Evolutionary conservation across 1,140 invertebrate species (phyloP), one percentile per base, ranked within the genome.

Genomic region (Lerema accius): DNA sequence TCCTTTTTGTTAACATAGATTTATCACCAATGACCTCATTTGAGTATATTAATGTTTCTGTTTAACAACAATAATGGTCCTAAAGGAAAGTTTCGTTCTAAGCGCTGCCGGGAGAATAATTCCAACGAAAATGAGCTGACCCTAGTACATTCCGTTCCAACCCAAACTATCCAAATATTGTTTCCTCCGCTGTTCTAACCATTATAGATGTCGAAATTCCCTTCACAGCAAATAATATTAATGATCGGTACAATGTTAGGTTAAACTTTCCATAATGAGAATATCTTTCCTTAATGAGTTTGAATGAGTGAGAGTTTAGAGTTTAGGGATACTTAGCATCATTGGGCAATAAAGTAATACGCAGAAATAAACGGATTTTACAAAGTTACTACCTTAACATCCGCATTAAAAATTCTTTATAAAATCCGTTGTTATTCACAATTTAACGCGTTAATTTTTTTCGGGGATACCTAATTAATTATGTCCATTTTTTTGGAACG

Each of bases 41-140:
- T 23, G 15, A 11, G 35, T 16, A 45, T 45, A 56, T 45, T 32
- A 56, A 32, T 45, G 40, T 45, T 45, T 35, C 26, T 55, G 51
- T 55, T 43, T 55, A 42, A 43, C 19, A 23, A 17, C 40, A 56
- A 43, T 45, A 56, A 56, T 58, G 26, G 23, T 35, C 1, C 26
- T 28, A 37, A 58, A 58, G 45, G 55, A 58, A 58, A 37, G 42
- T 58, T 56, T 15, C 39, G 10, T 14, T 45, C 42, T 16, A 46
- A 58, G 55, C 45, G 28, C 42, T 45, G 26, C 9, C 55, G 14
- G 55, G 55, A 58, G 53, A 58, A 58, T 46, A 58, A 46, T 58
- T 58, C 42, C 42, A n/a, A 35, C 26, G 42, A 45, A 45, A 35
- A 46, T 35, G 26, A 58, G 42, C 55, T 19, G 15, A 58, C n/a